phyloP scores from a whole-genome alignment of 2,888 invertebrate species.

The Tetranychus piercei region DNA sequence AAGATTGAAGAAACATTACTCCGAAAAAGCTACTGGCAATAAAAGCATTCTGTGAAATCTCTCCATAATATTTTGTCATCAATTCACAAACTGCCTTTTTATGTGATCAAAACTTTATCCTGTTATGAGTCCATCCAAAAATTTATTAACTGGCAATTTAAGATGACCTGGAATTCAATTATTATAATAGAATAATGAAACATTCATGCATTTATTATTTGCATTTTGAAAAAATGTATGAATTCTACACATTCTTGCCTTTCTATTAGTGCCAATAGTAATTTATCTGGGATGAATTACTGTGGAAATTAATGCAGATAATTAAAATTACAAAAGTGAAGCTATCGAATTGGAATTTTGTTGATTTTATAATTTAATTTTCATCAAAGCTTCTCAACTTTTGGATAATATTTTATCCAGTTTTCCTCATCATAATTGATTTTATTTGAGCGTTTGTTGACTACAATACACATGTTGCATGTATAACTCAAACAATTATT shows the following conservation, averaged over 20 bases:
- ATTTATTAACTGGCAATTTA: background rate
- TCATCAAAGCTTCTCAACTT: background rate
- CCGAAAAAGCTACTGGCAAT: conserved; percentile 18
- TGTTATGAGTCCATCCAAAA: background rate
- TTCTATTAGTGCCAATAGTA: background rate
- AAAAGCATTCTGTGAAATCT: conserved; percentile 19
- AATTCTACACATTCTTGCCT: background rate
- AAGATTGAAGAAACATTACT: conserved; percentile 41
- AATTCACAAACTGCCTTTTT: background rate
- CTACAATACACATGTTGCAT: too few relatives aligned
- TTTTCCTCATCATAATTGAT: too few relatives aligned
- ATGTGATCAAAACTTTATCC: background rate
- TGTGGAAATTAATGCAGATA: background rate
- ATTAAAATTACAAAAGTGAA: background rate
- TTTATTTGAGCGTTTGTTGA: too few relatives aligned
- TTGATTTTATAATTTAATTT: background rate
- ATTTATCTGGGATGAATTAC: background rate
- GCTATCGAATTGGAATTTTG: background rate
- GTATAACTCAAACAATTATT: too few relatives aligned
- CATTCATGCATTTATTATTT: background rate
- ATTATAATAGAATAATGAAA: background rate
- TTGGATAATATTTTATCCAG: background rate
- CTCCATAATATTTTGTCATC: background rate
- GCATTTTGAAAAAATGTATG: background rate
- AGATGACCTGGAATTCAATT: background rate